Evolutionary conservation across 2,888 invertebrate genomes (phyloP).

Genomic region (Agriopis leucophaearia): DNA sequence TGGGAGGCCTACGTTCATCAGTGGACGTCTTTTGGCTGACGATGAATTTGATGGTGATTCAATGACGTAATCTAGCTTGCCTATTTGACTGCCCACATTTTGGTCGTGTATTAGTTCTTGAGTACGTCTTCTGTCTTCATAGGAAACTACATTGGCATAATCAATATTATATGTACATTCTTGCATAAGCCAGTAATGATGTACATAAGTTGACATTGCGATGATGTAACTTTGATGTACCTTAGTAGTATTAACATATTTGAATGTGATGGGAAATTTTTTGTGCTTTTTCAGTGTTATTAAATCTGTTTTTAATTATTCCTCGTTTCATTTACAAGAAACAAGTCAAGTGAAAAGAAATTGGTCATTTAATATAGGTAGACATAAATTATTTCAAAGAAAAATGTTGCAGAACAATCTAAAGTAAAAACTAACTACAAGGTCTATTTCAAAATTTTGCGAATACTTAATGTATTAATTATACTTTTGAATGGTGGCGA

Average conservation of each 20-base stretch:
- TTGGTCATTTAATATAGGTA: constrained; percentile 1
- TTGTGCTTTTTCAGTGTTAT: constrained; percentile 77
- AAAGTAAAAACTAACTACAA: constrained; percentile 7
- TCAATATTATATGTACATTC: constrained; percentile 35
- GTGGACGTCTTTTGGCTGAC: too few relatives aligned
- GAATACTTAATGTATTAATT: background rate
- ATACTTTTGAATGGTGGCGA: background rate
- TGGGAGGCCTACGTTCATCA: too few relatives aligned
- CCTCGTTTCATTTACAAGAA: constrained; percentile 34
- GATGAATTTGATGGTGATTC: too few relatives aligned
- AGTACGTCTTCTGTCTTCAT: constrained; percentile 15
- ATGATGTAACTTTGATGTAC: constrained; percentile 69
- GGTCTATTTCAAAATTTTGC: background rate
- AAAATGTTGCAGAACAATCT: background rate
- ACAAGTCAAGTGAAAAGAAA: background rate
- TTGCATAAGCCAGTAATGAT: constrained; percentile 44
- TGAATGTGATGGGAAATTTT: constrained; percentile 76
- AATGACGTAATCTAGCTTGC: background rate
- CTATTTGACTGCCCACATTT: background rate
- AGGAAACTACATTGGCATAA: constrained; percentile 22
- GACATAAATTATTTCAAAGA: constrained; percentile 3
- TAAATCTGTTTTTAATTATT: constrained; percentile 71
- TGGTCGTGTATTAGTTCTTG: background rate
- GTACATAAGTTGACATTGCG: constrained; percentile 64
- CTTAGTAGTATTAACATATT: constrained; percentile 70